phyloP scores from a whole-genome alignment of 92 coral and sea anemone genomes.

The Parazoanthus darwini region DNA sequence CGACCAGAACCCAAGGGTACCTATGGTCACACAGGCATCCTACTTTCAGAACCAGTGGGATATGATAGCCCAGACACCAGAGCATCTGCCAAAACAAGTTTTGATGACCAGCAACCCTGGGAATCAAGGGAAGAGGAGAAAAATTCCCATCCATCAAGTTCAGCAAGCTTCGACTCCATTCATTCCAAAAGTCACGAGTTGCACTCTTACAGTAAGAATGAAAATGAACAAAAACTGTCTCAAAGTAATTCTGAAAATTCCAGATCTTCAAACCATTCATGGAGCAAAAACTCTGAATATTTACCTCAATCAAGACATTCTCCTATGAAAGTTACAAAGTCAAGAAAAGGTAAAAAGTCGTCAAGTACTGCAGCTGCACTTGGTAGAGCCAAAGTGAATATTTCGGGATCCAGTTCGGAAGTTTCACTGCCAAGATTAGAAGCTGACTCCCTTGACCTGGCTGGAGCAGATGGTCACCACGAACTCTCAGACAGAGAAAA shows the following conservation, averaged over 20 bases:
- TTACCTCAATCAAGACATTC: slow-evolving; percentile 22
- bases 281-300: not conserved
- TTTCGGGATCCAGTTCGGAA: slow-evolving; percentile 2
- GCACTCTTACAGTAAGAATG: not conserved
- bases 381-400: slow-evolving; percentile 19
- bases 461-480: not conserved
- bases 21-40: slow-evolving; percentile 25
- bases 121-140: not conserved
- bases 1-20: not conserved
- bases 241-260: not conserved
- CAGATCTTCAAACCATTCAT: not conserved
- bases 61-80: not conserved
- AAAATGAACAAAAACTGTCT: not conserved
- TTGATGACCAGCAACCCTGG: slow-evolving; percentile 28
- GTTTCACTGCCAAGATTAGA: not conserved
- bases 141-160: not conserved
- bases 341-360: not conserved
- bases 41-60: not conserved
- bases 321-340: not conserved
- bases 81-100: not conserved
- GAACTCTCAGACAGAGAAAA: not conserved
- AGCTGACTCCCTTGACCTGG: not conserved
- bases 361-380: not conserved
- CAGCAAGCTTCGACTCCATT: not conserved
- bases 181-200: not conserved